Evolutionary conservation across 2,888 invertebrate genomes (phyloP).

Genomic region (Andrena flavipes): DNA sequence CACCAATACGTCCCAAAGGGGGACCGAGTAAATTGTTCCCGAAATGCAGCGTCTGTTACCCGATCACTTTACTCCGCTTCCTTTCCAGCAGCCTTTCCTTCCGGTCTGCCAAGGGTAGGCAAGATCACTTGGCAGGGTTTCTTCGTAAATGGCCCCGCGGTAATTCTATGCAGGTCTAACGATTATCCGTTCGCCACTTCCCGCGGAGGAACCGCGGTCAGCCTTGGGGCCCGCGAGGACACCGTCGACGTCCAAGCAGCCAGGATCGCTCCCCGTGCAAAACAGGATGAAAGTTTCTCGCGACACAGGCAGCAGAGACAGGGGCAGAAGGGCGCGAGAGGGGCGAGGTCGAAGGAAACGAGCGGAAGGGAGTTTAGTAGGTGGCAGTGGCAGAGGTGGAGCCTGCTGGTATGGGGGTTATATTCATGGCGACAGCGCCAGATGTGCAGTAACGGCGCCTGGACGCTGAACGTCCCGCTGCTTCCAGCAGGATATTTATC

Average conservation of each 20-base stretch:
- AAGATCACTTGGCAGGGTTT: constrained; percentile 2
- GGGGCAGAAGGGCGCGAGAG: constrained; percentile 20
- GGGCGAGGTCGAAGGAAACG: constrained; percentile 27
- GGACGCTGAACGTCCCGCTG: constrained; percentile 80
- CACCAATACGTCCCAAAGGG: constrained; percentile 43
- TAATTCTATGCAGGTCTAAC: constrained; percentile 48
- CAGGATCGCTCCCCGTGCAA: constrained; percentile 64
- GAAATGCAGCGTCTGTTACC: constrained; percentile 65
- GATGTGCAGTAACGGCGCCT: constrained; percentile 77
- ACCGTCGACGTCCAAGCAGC: constrained; percentile 42
- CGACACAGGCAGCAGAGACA: constrained; percentile 34
- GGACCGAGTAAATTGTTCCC: constrained; percentile 64
- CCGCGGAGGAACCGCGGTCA: background rate
- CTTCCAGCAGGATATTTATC: constrained; percentile 81
- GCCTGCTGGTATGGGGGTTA: constrained; percentile 70
- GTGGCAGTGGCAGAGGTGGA: constrained; percentile 46
- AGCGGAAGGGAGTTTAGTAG: constrained; percentile 62
- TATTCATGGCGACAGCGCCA: constrained; percentile 82
- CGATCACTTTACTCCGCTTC: constrained; percentile 33
- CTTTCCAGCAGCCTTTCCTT: background rate
- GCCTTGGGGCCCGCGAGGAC: constrained; percentile 58
- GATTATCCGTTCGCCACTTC: constrained; percentile 37
- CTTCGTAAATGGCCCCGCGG: constrained; percentile 7
- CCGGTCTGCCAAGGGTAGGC: background rate
- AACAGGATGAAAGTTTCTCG: constrained; percentile 79